phyloP scores from a whole-genome alignment of 2,888 invertebrate species.

The Drosophila prostipennis region DNA sequence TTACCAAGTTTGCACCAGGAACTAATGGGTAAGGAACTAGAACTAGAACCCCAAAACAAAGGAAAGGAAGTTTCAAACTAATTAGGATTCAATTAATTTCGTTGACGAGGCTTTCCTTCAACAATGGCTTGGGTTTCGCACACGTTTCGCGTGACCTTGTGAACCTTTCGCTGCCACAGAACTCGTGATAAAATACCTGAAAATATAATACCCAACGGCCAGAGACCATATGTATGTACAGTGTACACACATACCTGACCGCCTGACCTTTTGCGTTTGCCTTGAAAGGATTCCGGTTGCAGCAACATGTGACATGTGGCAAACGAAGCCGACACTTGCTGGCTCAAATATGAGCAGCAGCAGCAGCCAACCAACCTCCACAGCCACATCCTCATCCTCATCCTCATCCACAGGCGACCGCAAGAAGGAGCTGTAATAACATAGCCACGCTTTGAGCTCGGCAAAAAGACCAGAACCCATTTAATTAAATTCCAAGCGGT shows the following conservation, averaged over 20 bases:
- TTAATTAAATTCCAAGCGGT: constrained; percentile 67
- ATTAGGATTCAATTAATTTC: constrained; percentile 33
- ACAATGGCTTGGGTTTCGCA: constrained; percentile 3
- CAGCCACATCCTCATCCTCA: too few relatives aligned
- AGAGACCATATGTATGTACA: neutral
- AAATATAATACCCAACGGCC: neutral
- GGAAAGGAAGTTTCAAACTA: constrained; percentile 7
- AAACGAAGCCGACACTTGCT: constrained; percentile 17
- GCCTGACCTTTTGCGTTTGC: constrained; percentile 16
- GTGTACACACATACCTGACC: constrained; percentile 1
- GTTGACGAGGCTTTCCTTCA: neutral
- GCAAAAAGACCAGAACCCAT: neutral
- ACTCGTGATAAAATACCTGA: neutral
- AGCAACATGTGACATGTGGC: constrained; percentile 30
- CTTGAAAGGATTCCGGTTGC: constrained; percentile 12
- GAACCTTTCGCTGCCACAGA: constrained; percentile 1
- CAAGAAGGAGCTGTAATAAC: constrained; percentile 8
- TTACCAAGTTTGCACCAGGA: neutral
- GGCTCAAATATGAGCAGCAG: constrained; percentile 12
- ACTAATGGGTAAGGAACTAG: neutral
- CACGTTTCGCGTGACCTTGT: constrained; percentile 4
- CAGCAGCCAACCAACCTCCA: too few relatives aligned
- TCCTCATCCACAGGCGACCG: neutral
- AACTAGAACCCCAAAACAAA: neutral
- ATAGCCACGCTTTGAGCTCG: constrained; percentile 22